Conservation (phyloP, 2,888 invertebrate genomes). For the Plusia festucae region DNA sequence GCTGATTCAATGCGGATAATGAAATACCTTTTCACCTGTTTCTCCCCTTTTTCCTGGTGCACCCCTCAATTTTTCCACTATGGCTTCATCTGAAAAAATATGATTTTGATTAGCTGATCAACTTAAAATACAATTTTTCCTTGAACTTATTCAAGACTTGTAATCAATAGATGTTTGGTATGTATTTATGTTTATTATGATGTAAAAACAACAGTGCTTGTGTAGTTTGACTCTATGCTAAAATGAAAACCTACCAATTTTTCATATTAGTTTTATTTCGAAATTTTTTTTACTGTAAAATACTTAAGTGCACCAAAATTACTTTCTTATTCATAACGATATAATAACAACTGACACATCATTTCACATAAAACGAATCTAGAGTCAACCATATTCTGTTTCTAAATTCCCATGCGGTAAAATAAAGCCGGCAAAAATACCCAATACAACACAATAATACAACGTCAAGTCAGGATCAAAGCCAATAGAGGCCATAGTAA, state of each 20-base stretch:
- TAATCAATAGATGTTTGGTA: no score
- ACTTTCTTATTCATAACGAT: no score
- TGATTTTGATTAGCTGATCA: neutral
- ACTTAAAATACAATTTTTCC: neutral
- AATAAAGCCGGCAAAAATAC: constrained; percentile 20
- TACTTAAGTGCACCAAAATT: no score
- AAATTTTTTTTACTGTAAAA: no score
- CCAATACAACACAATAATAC: constrained; percentile 61
- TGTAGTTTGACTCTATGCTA: no score
- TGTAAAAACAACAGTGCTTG: no score
- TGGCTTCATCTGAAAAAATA: constrained; percentile 67
- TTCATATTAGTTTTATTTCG: no score
- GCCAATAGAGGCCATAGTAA: constrained; percentile 72
- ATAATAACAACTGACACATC: no score
- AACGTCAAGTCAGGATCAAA: constrained; percentile 68
- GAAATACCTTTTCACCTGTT: constrained; percentile 70
- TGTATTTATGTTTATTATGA: no score
- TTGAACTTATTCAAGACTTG: neutral
- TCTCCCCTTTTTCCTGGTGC: constrained; percentile 71
- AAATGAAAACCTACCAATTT: no score
- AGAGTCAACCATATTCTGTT: constrained; percentile 23
- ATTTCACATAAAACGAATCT: neutral
- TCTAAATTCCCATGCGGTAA: constrained; percentile 15
- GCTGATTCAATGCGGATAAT: constrained; percentile 37
- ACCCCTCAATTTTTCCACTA: constrained; percentile 74